phyloP scores from a whole-genome alignment of 2,888 invertebrate genomes.

The Tridacna crocea region DNA sequence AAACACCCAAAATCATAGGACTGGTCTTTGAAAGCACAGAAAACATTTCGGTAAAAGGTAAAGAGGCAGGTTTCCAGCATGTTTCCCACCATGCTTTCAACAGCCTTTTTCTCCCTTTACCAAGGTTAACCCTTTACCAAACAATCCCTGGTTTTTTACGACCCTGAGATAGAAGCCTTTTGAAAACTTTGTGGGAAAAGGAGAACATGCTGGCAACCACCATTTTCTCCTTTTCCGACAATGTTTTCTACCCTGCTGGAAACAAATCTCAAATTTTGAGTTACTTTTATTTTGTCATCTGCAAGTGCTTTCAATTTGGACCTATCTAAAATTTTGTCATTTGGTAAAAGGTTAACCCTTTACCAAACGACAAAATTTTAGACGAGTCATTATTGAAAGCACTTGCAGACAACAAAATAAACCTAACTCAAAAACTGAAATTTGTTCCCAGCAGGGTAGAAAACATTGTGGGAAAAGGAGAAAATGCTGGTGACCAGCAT shows the following conservation, averaged over 20 bases:
- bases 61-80: background rate
- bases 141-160: too few relatives aligned
- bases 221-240: slow-evolving; percentile 10
- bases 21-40: background rate
- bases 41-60: background rate
- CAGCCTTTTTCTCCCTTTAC: background rate
- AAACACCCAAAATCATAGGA: background rate
- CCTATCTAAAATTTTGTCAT: too few relatives aligned
- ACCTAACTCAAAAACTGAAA: too few relatives aligned
- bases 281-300: too few relatives aligned
- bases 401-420: too few relatives aligned
- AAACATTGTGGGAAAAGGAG: background rate
- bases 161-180: too few relatives aligned
- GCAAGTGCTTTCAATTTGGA: too few relatives aligned
- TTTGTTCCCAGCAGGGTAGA: background rate
- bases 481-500: background rate
- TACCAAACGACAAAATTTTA: too few relatives aligned
- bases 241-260: slow-evolving; percentile 1
- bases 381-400: too few relatives aligned
- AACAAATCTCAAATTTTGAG: too few relatives aligned
- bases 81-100: background rate
- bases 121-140: background rate
- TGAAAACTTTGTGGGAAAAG: background rate
- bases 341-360: too few relatives aligned
- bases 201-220: background rate